phyloP scores from a whole-genome alignment of 2,113 vertebrate species.

The Lycocorax pyrrhopterus region DNA sequence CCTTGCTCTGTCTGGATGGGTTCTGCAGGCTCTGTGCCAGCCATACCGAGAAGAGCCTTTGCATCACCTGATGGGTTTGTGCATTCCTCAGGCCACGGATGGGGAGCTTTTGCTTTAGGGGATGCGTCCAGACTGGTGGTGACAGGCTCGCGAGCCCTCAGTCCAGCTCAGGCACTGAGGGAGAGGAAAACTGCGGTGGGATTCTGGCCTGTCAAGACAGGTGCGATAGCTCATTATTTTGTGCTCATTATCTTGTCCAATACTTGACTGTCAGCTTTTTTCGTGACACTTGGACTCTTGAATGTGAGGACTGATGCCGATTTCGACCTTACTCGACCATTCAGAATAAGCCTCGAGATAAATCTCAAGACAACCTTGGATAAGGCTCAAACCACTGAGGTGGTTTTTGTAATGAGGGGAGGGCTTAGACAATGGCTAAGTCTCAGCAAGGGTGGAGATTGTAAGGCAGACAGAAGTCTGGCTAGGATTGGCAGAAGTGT shows the following conservation, averaged over 20 bases:
- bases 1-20: background rate
- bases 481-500: background rate
- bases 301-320: background rate
- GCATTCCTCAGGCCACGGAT: background rate
- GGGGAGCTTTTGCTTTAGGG: background rate
- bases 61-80: background rate
- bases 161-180: background rate
- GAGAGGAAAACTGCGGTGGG: background rate
- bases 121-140: background rate
- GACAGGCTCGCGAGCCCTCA: accelerated
- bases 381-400: background rate
- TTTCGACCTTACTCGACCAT: accelerated
- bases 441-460: background rate
- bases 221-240: background rate
- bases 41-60: background rate
- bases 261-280: background rate
- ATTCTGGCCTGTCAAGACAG: background rate
- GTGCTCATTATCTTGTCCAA: background rate
- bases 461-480: background rate
- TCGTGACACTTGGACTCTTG: background rate
- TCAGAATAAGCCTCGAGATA: background rate
- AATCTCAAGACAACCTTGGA: background rate
- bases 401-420: background rate
- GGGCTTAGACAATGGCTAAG: background rate
- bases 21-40: background rate